Conservation (phyloP, 2,888 invertebrate genomes). For the Leucophenga maculata region DNA sequence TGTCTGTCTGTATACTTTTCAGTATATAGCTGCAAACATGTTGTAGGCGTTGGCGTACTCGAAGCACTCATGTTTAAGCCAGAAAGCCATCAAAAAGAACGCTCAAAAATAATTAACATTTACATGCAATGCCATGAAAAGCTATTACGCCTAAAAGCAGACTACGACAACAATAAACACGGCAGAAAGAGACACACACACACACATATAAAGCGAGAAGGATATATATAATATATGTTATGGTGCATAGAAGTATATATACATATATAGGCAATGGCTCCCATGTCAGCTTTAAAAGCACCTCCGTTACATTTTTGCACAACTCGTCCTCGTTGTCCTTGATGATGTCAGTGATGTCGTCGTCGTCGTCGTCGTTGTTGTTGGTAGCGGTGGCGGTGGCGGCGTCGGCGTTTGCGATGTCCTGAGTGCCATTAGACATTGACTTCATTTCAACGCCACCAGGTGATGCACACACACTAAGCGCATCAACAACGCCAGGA, state of each 20-base stretch:
- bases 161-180: not conserved
- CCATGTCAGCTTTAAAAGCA: not conserved
- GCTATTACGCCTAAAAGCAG: constrained; percentile 12
- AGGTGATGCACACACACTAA: not conserved
- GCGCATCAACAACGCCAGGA: not conserved
- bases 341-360: not conserved
- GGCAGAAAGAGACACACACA: not conserved
- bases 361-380: not conserved
- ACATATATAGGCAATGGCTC: not conserved
- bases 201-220: not conserved
- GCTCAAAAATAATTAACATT: constrained; percentile 12
- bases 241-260: too few relatives aligned
- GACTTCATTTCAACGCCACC: constrained; percentile 7
- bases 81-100: not conserved
- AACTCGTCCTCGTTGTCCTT: too few relatives aligned
- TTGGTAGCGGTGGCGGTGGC: not conserved
- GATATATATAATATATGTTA: not conserved
- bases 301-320: too few relatives aligned
- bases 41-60: not conserved
- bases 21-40: not conserved
- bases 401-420: not conserved
- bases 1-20: not conserved
- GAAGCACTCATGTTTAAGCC: too few relatives aligned
- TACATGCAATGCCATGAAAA: constrained; percentile 12
- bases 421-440: constrained; percentile 5